Evolutionary conservation across 2,797 vertebrate species (phyloP).

Genomic region (Sebastes alutus): DNA sequence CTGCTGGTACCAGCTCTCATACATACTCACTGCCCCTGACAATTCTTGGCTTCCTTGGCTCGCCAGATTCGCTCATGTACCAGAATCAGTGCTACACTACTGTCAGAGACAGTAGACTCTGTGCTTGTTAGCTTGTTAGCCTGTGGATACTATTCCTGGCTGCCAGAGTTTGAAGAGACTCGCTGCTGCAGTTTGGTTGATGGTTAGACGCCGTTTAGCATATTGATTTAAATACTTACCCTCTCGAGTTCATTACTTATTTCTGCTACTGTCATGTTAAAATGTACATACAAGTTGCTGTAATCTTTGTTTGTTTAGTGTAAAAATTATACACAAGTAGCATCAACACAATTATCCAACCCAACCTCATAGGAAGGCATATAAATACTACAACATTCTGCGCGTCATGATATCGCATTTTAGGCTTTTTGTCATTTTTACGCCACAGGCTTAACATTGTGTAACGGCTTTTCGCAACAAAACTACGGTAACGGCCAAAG

Average conservation of each 20-base stretch:
- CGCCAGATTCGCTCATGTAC: neutral
- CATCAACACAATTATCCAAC: neutral
- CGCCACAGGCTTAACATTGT: no score
- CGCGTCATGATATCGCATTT: no score
- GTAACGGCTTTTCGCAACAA: no score
- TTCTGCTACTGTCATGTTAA: neutral
- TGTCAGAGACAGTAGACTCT: neutral
- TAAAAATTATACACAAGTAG: neutral
- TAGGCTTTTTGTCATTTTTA: no score
- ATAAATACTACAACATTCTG: no score
- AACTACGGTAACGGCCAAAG: no score
- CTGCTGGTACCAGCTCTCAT: neutral
- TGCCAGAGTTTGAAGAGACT: neutral
- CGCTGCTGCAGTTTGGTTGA: neutral
- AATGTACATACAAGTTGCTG: neutral
- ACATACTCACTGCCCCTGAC: neutral
- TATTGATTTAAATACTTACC: neutral
- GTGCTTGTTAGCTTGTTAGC: constrained; percentile 4
- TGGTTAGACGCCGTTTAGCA: neutral
- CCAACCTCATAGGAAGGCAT: no score
- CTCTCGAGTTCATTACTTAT: neutral
- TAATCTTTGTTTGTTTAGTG: neutral
- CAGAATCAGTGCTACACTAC: neutral
- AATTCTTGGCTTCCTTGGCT: neutral
- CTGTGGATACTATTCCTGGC: neutral